Base-by-base conservation (phyloP, 2,797 vertebrate species). In the Sebastes hubbsi region DNA sequence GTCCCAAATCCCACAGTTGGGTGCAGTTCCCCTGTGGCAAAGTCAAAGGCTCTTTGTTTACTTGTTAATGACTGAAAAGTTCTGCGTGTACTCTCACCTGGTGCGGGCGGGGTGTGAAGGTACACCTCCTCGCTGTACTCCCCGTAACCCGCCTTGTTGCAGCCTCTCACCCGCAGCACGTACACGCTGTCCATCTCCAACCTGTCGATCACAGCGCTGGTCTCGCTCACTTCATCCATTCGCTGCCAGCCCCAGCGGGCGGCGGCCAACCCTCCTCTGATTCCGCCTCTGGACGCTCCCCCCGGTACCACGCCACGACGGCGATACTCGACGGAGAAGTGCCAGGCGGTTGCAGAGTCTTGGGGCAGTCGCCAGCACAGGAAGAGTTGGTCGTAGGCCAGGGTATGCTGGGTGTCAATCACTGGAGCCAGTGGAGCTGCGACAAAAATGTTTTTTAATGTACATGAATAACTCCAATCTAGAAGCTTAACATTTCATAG, bases 101-200 rank as follows among this genome's bases (percentile, higher is more conserved):
- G 97, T 0, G 98, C 98, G 0, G 98, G 98, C 0, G 98, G 98
- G 0, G 97, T 99, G 92, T 98, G 98, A 85, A 99, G 94, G 87
- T 99, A 98, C 81, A 99, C 97, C 29, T 99, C 98, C 82, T 99
- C 98, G 0, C 98, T 99, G 95, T 99, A 99, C 25, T 99, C 97
- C 1, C 98, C 98, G 0, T 96, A 98, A 0, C 98, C 98, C 0
- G 97, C 97, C 93, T 98, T 98, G 94, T 99, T 99, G 96, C 96
- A 98, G 83, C 98, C 98, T 8, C 96, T 95, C 77, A 99, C 98
- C 4, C 98, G 90, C 55, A 99, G 94, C 66, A 99, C 97, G 0
- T 99, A 99, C 86, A 99, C 96, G 8, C 97, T 97, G 94, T 98
- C 96, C 1, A 97, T 97, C 94, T 99, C 97, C 58, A 98, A 87